Evolutionary conservation across 2,113 vertebrate species (phyloP).

Genomic region (Lagopus leucura): DNA sequence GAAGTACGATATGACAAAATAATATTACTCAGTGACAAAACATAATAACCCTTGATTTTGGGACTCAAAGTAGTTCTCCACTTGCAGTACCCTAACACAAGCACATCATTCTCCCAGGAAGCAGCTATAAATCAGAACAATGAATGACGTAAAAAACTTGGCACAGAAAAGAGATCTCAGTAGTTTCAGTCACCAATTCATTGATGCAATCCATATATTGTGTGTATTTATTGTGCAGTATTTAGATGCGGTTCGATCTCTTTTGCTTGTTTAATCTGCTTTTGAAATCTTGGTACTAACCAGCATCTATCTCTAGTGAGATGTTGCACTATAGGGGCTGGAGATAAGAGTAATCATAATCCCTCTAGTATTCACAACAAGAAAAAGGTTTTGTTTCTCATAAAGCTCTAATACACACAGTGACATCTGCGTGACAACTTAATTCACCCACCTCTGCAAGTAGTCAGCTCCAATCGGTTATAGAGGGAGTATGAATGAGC

Average conservation of each 20-base stretch:
- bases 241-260: background rate
- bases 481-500: rapidly evolving
- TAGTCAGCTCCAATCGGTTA: background rate
- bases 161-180: slow-evolving; percentile 27
- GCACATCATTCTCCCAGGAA: slow-evolving; percentile 39
- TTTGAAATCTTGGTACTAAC: background rate
- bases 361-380: no score
- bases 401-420: background rate
- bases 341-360: rapidly evolving
- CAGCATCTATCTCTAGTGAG: background rate
- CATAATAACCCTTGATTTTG: slow-evolving; percentile 50
- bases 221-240: no score
- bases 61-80: slow-evolving; percentile 51
- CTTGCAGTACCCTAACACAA: slow-evolving; percentile 44
- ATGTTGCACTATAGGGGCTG: background rate
- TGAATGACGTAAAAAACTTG: slow-evolving; percentile 28
- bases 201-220: background rate
- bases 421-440: background rate
- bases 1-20: slow-evolving; percentile 47
- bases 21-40: slow-evolving; percentile 45
- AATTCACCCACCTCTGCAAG: background rate
- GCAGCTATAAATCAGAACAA: slow-evolving; percentile 50
- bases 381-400: background rate
- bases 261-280: background rate
- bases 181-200: slow-evolving; percentile 26